Conservation (phyloP, 2,888 invertebrate species). For the Spilosoma lubricipeda region DNA sequence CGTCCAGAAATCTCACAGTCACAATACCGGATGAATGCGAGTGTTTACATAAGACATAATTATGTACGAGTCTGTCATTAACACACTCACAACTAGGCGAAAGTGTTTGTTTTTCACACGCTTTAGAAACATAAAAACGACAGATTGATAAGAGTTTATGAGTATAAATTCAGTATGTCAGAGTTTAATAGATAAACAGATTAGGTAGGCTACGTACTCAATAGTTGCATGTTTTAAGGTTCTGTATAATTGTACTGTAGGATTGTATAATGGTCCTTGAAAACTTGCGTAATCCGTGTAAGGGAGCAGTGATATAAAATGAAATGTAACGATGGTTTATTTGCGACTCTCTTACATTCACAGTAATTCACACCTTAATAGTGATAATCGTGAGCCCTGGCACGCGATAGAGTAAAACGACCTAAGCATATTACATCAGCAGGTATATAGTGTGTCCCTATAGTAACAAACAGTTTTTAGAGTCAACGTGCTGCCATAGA, state of each 20-base stretch:
- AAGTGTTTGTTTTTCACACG: constrained; percentile 5
- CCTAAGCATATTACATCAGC: no score
- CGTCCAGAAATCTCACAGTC: background rate
- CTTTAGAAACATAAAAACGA: background rate
- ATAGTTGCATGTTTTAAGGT: background rate
- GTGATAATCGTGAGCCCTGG: no score
- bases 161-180: background rate
- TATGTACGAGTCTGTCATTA: background rate
- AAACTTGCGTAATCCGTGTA: no score
- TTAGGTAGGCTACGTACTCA: background rate
- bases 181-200: background rate
- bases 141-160: background rate
- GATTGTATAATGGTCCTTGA: no score
- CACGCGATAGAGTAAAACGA: no score
- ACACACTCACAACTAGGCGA: background rate
- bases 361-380: no score
- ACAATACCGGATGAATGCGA: background rate
- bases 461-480: no score
- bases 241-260: background rate
- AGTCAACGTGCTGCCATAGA: no score
- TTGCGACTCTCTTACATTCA: no score
- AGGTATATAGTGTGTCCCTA: no score
- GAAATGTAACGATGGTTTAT: no score
- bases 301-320: no score
- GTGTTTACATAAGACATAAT: background rate